Evolutionary conservation across 2,113 vertebrate species (phyloP), one percentile per base, ranked within the genome.

Genomic region (Fulica atra): DNA sequence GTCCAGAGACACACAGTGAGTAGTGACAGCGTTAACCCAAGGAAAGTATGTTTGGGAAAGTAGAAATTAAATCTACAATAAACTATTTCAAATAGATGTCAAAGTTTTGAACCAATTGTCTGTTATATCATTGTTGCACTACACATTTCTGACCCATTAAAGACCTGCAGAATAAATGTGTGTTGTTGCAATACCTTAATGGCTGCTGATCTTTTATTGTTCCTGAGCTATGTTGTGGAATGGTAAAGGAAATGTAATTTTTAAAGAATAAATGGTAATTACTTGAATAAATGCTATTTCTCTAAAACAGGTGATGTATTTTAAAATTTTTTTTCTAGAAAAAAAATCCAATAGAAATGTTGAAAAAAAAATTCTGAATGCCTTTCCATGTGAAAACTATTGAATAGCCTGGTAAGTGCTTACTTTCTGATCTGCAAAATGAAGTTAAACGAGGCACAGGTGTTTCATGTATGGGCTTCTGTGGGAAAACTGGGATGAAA

Each of bases 121-220:
- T 3, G 2, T 66, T 51, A 6, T 53, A 24, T 59, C 29, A 51
- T 74, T 87, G 31, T 93, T 85, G 40, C 77, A 90, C 71, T 94
- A 81, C 83, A 31, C 24, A 9, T 90, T 96, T 73, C 74, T 76
- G 89, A 50, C 35, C 87, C 71, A 85, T 65, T 33, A 57, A 76
- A 83, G 69, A 87, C 66, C 44, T 91, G 56, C 74, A 90, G 57
- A 74, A 89, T 74, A 93, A 89, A 91, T 95, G 57, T 85, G 46
- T 57, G 79, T 66, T 94, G 35, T 76, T 86, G 50, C 65, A 86
- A 24, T 85, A 25, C 53, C 26, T 44, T 59, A 85, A 74, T 56
- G 54, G 40, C 71, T 97, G 57, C 59, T 90, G 38, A 46, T 91
- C 19, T 89, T 40, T 71, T 88, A 25, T 78, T 81, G 31, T 80